Evolutionary conservation across 2,113 vertebrate genomes (phyloP).

Genomic region (Clarias batrachus): DNA sequence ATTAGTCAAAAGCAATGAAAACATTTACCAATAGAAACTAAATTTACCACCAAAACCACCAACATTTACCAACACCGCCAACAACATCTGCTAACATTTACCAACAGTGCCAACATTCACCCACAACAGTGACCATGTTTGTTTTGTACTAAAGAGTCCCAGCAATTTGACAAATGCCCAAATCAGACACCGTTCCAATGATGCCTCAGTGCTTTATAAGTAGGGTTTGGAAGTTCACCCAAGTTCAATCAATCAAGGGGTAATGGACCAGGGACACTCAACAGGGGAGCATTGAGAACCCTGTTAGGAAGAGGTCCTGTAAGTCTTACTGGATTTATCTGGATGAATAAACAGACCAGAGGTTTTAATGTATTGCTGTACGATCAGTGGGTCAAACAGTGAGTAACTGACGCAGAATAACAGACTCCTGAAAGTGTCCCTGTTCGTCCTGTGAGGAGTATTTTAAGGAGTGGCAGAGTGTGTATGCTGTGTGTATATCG

Average conservation of each 20-base stretch:
- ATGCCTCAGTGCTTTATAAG: not conserved
- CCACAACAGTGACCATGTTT: not conserved
- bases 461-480: not conserved
- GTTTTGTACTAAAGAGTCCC: not conserved
- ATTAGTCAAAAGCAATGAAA: too few species aligned
- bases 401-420: not conserved
- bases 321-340: not conserved
- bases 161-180: not conserved
- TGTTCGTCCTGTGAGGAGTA: not conserved
- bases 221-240: not conserved
- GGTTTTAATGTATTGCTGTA: not conserved
- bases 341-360: not conserved
- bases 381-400: slow-evolving; percentile 5
- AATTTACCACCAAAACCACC: not conserved
- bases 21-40: too few species aligned
- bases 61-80: not conserved
- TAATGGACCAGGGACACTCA: not conserved
- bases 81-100: not conserved
- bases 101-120: not conserved
- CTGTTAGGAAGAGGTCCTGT: not conserved
- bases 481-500: not conserved
- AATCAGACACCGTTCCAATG: not conserved
- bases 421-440: not conserved
- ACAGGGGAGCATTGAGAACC: not conserved
- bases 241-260: not conserved